Conservation (phyloP, 2,797 vertebrate genomes). For the Syngnathus rostellatus region DNA sequence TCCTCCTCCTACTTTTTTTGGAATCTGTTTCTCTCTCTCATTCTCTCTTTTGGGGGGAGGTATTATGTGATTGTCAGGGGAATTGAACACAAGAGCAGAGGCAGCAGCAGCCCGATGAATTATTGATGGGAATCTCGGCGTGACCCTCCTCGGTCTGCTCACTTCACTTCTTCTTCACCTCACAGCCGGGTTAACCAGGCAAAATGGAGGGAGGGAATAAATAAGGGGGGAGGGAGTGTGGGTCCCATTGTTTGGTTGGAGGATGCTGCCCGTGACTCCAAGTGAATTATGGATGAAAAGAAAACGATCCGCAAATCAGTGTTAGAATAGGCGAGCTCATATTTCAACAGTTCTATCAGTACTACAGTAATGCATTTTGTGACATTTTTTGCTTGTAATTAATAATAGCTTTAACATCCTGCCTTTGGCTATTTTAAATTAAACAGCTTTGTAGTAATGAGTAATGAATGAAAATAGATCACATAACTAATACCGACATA, state of each 20-base stretch:
- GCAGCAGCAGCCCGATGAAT: slow-evolving; percentile 72
- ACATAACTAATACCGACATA: not conserved
- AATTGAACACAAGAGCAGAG: slow-evolving; percentile 72
- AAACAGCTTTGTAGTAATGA: not conserved
- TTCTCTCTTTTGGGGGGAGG: slow-evolving; percentile 44
- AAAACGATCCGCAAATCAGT: slow-evolving; percentile 22
- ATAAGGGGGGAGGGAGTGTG: slow-evolving; percentile 11
- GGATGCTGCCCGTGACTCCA: slow-evolving; percentile 22
- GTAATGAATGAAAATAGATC: not conserved
- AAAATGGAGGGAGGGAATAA: slow-evolving; percentile 45
- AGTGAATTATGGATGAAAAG: slow-evolving; percentile 43
- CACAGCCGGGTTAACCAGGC: slow-evolving; percentile 70
- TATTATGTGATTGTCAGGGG: slow-evolving; percentile 70
- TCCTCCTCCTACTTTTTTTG: slow-evolving; percentile 17
- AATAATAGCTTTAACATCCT: not conserved
- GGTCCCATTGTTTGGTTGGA: slow-evolving; percentile 51
- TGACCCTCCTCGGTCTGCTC: slow-evolving; percentile 61
- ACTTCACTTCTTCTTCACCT: slow-evolving; percentile 64
- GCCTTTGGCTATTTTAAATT: not conserved
- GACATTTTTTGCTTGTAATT: not conserved
- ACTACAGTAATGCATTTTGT: not conserved
- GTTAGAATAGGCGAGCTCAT: slow-evolving; percentile 9
- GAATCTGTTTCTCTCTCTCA: slow-evolving; percentile 26
- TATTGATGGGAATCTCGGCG: slow-evolving; percentile 77
- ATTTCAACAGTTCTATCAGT: not conserved